A percentile compares a stretch with the other conserved stretches of the same genome.
These are phyloP conservation scores for Dryocosmus kuriphilus DNA, from an alignment of 2,888 invertebrate genomes.

Conservation along the genomic window DNA sequence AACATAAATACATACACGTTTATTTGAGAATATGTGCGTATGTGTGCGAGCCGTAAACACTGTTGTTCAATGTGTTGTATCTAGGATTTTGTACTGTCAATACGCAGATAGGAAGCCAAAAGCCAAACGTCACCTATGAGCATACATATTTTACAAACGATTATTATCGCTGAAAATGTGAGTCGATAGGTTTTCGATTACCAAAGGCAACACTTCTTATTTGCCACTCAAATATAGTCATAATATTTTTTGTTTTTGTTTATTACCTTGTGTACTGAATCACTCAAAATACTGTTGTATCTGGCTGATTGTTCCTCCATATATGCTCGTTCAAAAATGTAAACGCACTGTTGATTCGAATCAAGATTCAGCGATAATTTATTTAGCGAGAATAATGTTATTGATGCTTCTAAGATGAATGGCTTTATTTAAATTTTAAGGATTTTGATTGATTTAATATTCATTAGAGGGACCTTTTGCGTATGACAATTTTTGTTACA, in stretches of 20 bases:
- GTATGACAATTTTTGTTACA: neutral
- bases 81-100: conserved; percentile 37
- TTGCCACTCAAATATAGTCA: conserved; percentile 35
- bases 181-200: conserved; percentile 39
- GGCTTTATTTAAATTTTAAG: neutral
- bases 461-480: neutral
- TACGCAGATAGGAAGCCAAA: conserved; percentile 33
- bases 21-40: neutral
- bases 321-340: conserved; percentile 31
- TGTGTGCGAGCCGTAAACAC: conserved; percentile 22
- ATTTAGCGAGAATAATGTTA: neutral
- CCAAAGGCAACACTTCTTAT: conserved; percentile 40
- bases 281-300: conserved; percentile 25
- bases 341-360: conserved; percentile 27
- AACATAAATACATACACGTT: neutral
- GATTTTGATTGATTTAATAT: neutral
- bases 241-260: conserved; percentile 39
- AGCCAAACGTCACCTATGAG: conserved; percentile 25
- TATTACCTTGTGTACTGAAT: conserved; percentile 37
- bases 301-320: conserved; percentile 34
- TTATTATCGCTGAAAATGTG: conserved; percentile 35
- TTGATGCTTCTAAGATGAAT: neutral
- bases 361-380: conserved; percentile 29
- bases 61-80: conserved; percentile 25
- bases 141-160: conserved; percentile 21